phyloP scores from a whole-genome alignment of 2,888 invertebrate species.

The Eristalis arbustorum region DNA sequence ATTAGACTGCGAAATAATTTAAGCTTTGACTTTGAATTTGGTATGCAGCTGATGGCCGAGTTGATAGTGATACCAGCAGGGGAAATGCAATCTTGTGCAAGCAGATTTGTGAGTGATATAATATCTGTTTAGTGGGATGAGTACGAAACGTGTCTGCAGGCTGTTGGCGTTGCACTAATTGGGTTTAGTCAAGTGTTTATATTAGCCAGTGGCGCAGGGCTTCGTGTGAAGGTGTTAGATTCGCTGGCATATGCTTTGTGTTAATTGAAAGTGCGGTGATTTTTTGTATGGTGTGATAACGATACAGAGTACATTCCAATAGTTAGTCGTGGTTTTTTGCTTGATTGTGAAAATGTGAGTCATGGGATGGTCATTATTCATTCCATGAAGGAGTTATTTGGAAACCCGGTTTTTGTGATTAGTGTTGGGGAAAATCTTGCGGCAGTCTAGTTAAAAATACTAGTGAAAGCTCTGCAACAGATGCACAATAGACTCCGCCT shows the following conservation, averaged over 20 bases:
- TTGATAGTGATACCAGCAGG: background rate
- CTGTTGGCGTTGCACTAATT: slow-evolving; percentile 4
- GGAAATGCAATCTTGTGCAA: slow-evolving; percentile 5
- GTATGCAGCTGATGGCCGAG: slow-evolving; percentile 26
- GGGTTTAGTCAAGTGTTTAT: background rate
- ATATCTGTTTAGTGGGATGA: background rate
- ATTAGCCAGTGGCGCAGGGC: background rate
- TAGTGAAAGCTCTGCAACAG: no score
- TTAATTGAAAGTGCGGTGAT: background rate
- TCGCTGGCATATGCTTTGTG: background rate
- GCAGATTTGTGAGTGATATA: slow-evolving; percentile 4
- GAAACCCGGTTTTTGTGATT: background rate
- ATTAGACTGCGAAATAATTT: background rate
- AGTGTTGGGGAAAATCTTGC: no score
- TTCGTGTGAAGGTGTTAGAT: background rate
- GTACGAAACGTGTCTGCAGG: slow-evolving; percentile 6
- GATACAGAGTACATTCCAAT: background rate
- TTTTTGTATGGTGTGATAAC: background rate
- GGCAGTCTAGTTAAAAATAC: no score
- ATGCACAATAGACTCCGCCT: no score
- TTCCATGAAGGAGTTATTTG: background rate
- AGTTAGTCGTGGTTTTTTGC: background rate
- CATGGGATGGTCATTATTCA: background rate
- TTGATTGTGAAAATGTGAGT: background rate
- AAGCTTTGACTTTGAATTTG: background rate